phyloP scores from a whole-genome alignment of 2,113 vertebrate genomes.

The Dicentrarchus labrax region DNA sequence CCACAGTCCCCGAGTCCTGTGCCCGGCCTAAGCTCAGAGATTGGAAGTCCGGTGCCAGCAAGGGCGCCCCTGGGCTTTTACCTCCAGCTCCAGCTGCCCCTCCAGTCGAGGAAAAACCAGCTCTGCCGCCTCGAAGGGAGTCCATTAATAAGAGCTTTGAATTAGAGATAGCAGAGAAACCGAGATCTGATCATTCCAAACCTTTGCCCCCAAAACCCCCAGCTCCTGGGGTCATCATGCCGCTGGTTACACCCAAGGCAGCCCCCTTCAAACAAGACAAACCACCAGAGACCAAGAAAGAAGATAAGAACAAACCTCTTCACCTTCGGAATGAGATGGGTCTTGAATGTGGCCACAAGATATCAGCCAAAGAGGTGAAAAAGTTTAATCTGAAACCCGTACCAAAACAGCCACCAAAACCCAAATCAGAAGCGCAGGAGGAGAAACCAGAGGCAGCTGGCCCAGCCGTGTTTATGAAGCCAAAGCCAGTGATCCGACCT shows the following conservation, averaged over 20 bases:
- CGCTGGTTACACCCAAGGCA: slow-evolving; percentile 87
- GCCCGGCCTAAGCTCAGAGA: slow-evolving; percentile 89
- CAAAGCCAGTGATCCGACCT: slow-evolving; percentile 91
- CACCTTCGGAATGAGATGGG: slow-evolving; percentile 96
- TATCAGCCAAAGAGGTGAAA: slow-evolving; percentile 94
- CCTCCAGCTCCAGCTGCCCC: slow-evolving; percentile 83
- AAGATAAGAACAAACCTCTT: slow-evolving; percentile 94
- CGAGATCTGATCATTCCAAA: slow-evolving; percentile 84
- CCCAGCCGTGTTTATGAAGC: slow-evolving; percentile 88
- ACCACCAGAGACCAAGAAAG: slow-evolving; percentile 88
- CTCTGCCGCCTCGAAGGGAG: slow-evolving; percentile 93
- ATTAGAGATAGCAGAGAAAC: slow-evolving; percentile 87
- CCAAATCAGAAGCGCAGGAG: slow-evolving; percentile 87
- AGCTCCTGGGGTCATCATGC: slow-evolving; percentile 87
- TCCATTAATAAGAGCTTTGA: slow-evolving; percentile 95
- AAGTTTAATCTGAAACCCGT: slow-evolving; percentile 95
- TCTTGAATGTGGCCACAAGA: slow-evolving; percentile 95
- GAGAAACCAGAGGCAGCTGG: slow-evolving; percentile 87
- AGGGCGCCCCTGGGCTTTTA: slow-evolving; percentile 72
- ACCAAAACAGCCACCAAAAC: slow-evolving; percentile 90
- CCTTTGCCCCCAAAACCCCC: slow-evolving; percentile 91
- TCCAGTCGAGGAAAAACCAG: slow-evolving; percentile 93
- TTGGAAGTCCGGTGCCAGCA: slow-evolving; percentile 87
- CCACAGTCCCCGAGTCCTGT: slow-evolving; percentile 79
- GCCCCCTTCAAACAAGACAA: slow-evolving; percentile 86